Base-by-base conservation (phyloP, 1,140 invertebrate species). In the Anagrus nilaparvatae region DNA sequence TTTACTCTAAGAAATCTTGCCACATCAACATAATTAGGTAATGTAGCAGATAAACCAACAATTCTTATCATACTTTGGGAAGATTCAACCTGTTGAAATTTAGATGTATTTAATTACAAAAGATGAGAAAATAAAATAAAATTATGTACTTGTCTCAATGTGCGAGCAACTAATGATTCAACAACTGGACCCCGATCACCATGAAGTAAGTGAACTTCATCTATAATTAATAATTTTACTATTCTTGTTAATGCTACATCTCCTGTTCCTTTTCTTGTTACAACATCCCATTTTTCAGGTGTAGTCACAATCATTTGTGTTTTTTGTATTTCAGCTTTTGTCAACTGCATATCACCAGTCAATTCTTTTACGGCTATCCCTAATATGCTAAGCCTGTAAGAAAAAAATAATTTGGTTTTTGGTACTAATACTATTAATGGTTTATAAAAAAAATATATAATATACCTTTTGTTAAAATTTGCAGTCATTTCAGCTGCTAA, bases 231-330 rank as follows among this genome's bases (percentile, higher is more conserved):
- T 8, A 99, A 69, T 56, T 88, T 87, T 0, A 99, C 92, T 27
- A 97, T 75, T 55, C 86, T 85, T 3, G 88, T 82, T 13, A 98
- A 61, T 29, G 87, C 86, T 34, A 91, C 84, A 66, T 99, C 94
- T 21, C 92, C 89, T 68, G 67, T 77, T 46, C 84, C 82, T 71
- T 99, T 99, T 42, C 97, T 71, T 0, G 96, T 98, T 2, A 99
- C 90, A 12, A 99, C 93, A 68, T 99, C 97, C 95, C 96, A 99
- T 60, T 99, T 99, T 69, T 99, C 97, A 1, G 97, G 97, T 0
- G 97, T 99, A 2, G 94, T 95, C 3, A 99, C 88, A 14, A 99
- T 75, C 81, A 99, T 97, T 68, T 98, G 95, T 1, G 97, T 99
- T 55, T 92, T 80, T 16, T 82, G 74, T 43, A 99, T 96, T 70